phyloP scores from a whole-genome alignment of 2,797 vertebrate genomes.

The Tapirus indicus region DNA sequence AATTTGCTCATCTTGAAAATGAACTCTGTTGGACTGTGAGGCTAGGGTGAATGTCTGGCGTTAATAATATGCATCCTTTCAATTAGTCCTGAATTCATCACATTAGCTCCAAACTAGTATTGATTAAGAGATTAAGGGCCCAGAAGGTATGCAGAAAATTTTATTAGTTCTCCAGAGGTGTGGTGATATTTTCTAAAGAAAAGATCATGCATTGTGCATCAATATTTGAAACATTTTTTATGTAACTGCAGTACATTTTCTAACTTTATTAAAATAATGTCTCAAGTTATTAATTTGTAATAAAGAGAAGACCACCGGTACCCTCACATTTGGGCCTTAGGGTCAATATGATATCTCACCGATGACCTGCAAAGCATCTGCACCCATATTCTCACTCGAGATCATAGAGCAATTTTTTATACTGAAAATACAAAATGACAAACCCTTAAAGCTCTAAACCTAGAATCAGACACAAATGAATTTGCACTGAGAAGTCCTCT shows the following conservation, averaged over 20 bases:
- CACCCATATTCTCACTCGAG: not conserved
- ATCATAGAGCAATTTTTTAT: not conserved
- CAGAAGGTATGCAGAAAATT: slow-evolving; percentile 67
- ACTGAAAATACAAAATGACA: not conserved
- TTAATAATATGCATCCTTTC: slow-evolving; percentile 77
- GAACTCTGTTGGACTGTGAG: not conserved
- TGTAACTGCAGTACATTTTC: not conserved
- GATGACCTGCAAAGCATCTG: not conserved
- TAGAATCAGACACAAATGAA: too few species aligned
- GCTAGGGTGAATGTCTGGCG: slow-evolving; percentile 64
- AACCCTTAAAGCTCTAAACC: not conserved
- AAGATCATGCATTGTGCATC: not conserved
- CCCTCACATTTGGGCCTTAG: not conserved
- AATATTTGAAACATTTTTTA: slow-evolving; percentile 46
- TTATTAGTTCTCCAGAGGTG: slow-evolving; percentile 66
- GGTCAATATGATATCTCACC: not conserved
- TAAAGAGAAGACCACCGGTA: not conserved
- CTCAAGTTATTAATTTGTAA: not conserved
- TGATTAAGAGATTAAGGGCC: slow-evolving; percentile 78
- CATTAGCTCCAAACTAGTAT: slow-evolving; percentile 76
- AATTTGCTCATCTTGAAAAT: slow-evolving; percentile 69
- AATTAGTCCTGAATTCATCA: slow-evolving; percentile 75
- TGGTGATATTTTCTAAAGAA: not conserved
- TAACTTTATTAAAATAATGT: not conserved
- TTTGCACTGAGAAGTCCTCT: too few species aligned